Percentiles rank a stretch among this genome's conserved stretches.
Conservation (phyloP, 2,797 vertebrate genomes). For the Lacerta viridis region DNA sequence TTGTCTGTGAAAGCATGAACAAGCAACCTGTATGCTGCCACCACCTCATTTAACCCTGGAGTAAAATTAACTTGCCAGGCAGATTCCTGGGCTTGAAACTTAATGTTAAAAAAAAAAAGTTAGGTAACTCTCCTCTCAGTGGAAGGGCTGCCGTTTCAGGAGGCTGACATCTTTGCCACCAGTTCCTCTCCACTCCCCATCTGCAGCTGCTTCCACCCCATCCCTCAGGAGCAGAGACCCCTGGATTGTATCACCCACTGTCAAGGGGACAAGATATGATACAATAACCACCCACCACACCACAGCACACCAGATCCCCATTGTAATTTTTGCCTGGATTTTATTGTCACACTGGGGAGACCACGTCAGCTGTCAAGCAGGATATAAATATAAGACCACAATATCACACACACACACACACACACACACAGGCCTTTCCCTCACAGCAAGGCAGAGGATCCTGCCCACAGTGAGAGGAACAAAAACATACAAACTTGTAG, state of each 20-base stretch:
- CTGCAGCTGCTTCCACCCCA: not conserved
- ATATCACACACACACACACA: not conserved
- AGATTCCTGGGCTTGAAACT: constrained; percentile 63
- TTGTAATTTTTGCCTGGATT: not conserved
- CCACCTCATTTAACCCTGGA: constrained; percentile 45
- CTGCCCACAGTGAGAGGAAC: not conserved
- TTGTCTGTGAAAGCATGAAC: not conserved
- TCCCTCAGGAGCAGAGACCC: not conserved
- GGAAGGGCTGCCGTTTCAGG: not conserved
- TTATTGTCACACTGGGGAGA: not conserved
- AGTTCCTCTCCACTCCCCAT: not conserved
- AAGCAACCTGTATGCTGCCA: not conserved
- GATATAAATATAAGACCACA: not conserved
- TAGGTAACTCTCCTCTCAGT: not conserved
- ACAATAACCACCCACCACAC: too few species aligned
- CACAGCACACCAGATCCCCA: too few species aligned
- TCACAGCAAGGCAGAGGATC: not conserved
- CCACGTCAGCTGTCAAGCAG: not conserved
- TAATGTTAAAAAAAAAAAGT: constrained; percentile 40
- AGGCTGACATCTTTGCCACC: not conserved
- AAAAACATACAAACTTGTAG: not conserved
- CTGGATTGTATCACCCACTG: not conserved
- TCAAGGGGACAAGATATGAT: not conserved
- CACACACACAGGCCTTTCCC: not conserved
- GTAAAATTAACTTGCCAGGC: constrained; percentile 59